Conservation (phyloP, 53 echinoderm and acorn worm genomes). For the Antedon mediterranea region DNA sequence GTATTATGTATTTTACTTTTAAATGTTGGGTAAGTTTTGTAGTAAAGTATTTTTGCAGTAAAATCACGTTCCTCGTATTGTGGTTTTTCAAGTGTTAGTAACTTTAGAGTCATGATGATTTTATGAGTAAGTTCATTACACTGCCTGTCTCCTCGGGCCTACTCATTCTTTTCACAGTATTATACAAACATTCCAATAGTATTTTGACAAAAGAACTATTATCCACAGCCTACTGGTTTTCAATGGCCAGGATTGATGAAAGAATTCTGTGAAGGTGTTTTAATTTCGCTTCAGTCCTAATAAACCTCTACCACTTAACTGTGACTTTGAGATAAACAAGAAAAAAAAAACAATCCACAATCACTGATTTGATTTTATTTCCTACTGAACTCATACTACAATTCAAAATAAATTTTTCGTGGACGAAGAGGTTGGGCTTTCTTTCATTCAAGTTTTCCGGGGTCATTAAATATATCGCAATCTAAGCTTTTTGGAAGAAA, state of each 20-base stretch:
- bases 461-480: too few relatives aligned
- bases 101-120: neutral
- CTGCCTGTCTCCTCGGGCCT: neutral
- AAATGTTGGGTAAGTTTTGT: too few relatives aligned
- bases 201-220: neutral
- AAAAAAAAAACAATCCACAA: too few relatives aligned
- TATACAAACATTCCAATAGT: neutral
- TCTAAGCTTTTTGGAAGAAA: too few relatives aligned
- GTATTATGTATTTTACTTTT: too few relatives aligned
- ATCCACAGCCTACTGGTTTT: neutral
- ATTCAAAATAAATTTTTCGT: too few relatives aligned
- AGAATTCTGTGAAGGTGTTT: neutral
- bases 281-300: neutral
- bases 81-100: neutral
- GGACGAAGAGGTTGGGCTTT: too few relatives aligned
- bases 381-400: too few relatives aligned
- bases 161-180: neutral
- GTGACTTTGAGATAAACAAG: neutral
- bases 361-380: too few relatives aligned
- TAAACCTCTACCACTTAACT: neutral
- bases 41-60: neutral
- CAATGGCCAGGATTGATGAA: neutral
- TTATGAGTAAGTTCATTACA: neutral
- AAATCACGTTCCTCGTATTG: neutral
- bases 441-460: too few relatives aligned